Conservation (phyloP, 1,140 invertebrate genomes). For the Euglossa dilemma region DNA sequence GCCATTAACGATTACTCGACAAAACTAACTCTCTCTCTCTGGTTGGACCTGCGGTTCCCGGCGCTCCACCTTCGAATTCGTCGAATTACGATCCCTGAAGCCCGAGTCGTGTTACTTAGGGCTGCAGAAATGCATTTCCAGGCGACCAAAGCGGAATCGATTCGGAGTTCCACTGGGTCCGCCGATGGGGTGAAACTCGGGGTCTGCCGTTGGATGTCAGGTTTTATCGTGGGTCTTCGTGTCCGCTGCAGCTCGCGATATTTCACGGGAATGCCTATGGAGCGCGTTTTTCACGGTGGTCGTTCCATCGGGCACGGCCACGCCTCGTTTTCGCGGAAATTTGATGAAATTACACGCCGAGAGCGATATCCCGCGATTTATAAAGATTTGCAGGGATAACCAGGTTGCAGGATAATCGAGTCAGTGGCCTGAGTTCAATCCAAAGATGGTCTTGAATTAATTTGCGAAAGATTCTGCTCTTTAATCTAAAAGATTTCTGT, state of each 20-base stretch:
- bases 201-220: constrained; percentile 10
- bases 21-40: background rate
- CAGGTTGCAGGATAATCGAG: background rate
- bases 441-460: too few species aligned
- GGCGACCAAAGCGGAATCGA: constrained; percentile 32
- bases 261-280: background rate
- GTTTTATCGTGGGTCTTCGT: constrained; percentile 3
- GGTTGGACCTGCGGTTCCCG: background rate
- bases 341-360: background rate
- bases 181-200: constrained; percentile 32
- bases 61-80: background rate
- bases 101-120: background rate
- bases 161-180: constrained; percentile 21
- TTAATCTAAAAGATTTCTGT: too few species aligned
- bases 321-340: background rate
- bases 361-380: background rate
- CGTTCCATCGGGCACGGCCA: background rate
- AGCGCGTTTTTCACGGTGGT: constrained; percentile 10
- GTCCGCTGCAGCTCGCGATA: constrained; percentile 19
- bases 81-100: background rate
- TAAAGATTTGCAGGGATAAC: constrained; percentile 1
- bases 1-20: background rate
- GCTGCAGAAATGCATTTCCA: constrained; percentile 36
- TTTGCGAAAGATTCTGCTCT: too few species aligned
- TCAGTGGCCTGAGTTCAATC: too few species aligned